Percentiles rank a stretch among this genome's conserved stretches.
Evolutionary conservation across 2,113 vertebrate genomes (phyloP).

Genomic region (Sphyrna mokarran): DNA sequence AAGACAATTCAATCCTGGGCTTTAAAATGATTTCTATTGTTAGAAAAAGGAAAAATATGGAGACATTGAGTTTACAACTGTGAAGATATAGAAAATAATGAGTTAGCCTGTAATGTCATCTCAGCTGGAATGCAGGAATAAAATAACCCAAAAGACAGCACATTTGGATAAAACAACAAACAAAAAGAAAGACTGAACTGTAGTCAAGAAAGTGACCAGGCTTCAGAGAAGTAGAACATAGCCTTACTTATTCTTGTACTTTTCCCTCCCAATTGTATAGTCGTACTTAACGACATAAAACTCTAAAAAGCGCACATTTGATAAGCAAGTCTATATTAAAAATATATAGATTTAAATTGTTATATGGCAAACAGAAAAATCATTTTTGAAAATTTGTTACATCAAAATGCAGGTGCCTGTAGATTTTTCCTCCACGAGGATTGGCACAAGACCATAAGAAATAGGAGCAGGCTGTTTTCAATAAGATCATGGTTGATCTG

Average conservation of each 20-base stretch:
- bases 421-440: neutral
- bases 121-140: neutral
- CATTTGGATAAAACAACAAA: neutral
- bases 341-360: neutral
- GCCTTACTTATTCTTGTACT: neutral
- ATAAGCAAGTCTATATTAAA: neutral
- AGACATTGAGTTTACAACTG: neutral
- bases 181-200: neutral
- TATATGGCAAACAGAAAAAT: neutral
- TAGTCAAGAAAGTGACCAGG: neutral
- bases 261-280: neutral
- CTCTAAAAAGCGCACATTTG: neutral
- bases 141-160: neutral
- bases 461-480: no score
- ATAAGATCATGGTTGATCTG: no score
- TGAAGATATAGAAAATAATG: neutral
- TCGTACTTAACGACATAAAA: neutral
- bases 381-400: neutral
- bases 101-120: neutral
- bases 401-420: no score
- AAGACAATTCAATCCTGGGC: neutral
- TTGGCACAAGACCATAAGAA: neutral
- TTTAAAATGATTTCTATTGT: neutral
- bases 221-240: neutral
- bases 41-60: neutral